Evolutionary conservation across 2,797 vertebrate species (phyloP).

Genomic region (Xerus rutilus): DNA sequence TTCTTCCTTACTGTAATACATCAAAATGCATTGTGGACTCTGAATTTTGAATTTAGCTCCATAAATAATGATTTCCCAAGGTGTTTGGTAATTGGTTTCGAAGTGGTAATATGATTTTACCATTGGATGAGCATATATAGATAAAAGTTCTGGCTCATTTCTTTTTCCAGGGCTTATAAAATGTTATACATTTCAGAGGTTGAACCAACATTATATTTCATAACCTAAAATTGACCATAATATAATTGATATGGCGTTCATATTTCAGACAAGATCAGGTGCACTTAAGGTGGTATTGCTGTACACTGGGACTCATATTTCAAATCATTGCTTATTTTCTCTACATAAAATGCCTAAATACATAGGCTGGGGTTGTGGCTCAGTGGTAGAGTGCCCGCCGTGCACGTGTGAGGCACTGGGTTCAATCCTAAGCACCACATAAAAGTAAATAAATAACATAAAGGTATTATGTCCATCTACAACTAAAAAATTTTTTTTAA

Average conservation of each 20-base stretch:
- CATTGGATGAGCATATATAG: slow-evolving; percentile 35
- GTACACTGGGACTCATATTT: background rate
- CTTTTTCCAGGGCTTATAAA: slow-evolving; percentile 57
- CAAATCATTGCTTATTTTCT: slow-evolving; percentile 39
- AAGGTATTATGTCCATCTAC: too few relatives aligned
- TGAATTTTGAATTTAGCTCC: slow-evolving; percentile 48
- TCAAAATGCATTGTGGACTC: slow-evolving; percentile 29
- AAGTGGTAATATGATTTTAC: slow-evolving; percentile 39
- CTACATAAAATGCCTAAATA: slow-evolving; percentile 34
- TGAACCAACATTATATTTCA: slow-evolving; percentile 49
- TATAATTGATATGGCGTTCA: background rate
- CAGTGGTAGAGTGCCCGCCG: too few relatives aligned
- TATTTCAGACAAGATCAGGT: background rate
- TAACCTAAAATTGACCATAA: slow-evolving; percentile 5
- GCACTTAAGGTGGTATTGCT: too few relatives aligned
- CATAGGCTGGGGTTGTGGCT: background rate
- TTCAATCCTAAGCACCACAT: too few relatives aligned
- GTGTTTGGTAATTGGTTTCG: slow-evolving; percentile 45
- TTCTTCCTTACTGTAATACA: background rate
- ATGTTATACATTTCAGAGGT: slow-evolving; percentile 49
- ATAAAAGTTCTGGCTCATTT: slow-evolving; percentile 43
- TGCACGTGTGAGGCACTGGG: too few relatives aligned
- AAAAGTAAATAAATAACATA: too few relatives aligned
- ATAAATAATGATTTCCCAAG: slow-evolving; percentile 24
- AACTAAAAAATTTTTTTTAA: too few relatives aligned